Conservation (phyloP, 2,888 invertebrate species). For the Allacma fusca region DNA sequence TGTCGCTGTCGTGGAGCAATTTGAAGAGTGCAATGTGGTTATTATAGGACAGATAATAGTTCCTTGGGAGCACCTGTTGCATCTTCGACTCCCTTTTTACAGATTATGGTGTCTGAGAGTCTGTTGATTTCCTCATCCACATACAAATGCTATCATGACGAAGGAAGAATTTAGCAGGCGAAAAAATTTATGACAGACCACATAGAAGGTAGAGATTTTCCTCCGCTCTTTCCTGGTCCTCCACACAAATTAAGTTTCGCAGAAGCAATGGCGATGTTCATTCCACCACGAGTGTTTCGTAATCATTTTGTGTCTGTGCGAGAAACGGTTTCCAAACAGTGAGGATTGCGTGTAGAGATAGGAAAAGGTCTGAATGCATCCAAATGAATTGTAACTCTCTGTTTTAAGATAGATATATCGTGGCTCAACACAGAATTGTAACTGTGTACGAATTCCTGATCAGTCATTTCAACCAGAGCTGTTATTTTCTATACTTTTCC, state of each 20-base stretch:
- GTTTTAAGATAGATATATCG: neutral
- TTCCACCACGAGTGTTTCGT: conserved; percentile 1
- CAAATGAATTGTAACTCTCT: conserved; percentile 24
- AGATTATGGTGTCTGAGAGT: neutral
- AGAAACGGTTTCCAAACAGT: conserved; percentile 2
- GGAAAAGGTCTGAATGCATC: conserved; percentile 21
- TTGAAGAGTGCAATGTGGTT: conserved; percentile 35
- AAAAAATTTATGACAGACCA: conserved; percentile 28
- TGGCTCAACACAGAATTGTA: no score
- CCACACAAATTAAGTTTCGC: neutral
- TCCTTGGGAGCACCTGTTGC: conserved; percentile 31
- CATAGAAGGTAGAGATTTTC: neutral
- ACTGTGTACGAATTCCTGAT: no score
- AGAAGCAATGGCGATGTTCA: neutral
- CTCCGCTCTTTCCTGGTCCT: neutral
- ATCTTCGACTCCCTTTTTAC: conserved; percentile 23
- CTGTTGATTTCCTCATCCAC: neutral
- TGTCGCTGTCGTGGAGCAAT: conserved; percentile 38
- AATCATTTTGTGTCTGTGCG: neutral
- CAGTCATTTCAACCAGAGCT: no score
- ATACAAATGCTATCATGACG: conserved; percentile 9
- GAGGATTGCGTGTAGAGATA: conserved; percentile 22
- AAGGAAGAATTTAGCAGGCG: conserved; percentile 32
- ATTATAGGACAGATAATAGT: conserved; percentile 22
- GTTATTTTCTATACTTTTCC: no score